Base-by-base conservation (phyloP, 2,113 vertebrate species). In the Alethe castanea region DNA sequence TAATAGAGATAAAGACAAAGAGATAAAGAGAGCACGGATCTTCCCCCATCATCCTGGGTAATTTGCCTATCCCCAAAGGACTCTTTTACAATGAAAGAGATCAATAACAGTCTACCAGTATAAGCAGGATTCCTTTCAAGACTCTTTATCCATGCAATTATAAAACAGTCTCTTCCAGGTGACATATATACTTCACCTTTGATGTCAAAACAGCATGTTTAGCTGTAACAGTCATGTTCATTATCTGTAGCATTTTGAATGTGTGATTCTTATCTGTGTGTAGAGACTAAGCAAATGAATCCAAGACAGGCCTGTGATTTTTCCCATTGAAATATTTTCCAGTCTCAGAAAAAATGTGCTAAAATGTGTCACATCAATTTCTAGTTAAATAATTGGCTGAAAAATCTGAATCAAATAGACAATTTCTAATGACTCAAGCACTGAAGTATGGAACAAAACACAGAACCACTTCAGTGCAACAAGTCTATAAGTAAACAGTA, bases 401-500 rank as follows among this genome's bases (percentile, higher is more conserved):
- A 94, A 96, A 72, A 20, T 54, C 42, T 72, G 76, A 94, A 96
- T 96, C 59, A 96, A 96, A 94, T 31, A 65, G 87, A 87, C 77
- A n/a, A 18, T 88, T 97, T 96, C 86, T 97, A 95, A 96, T 90
- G 53, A 76, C 44, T 74, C 26, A 24, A 74, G 35, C 28, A 44
- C 22, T 71, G 64, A 78, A 52, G 26, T n/a, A 31, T 3, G 17
- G 26, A 81, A 76, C 19, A 91, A 89, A 91, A 89, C 79, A 76
- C 60, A 60, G 92, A 94, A 62, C 11, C 61, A 81, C 88, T 96
- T 95, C 82, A 96, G 52, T 69, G 73, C 86, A 72, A 81, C 38
- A 87, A 35, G 24, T 79, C 81, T 94, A 33, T 89, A 96, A 95
- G 74, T 81, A 96, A 97, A 93, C 66, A 94, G 86, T 87, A 95